phyloP scores from a whole-genome alignment of 1,140 invertebrate species.

The Cydia strobilella region DNA sequence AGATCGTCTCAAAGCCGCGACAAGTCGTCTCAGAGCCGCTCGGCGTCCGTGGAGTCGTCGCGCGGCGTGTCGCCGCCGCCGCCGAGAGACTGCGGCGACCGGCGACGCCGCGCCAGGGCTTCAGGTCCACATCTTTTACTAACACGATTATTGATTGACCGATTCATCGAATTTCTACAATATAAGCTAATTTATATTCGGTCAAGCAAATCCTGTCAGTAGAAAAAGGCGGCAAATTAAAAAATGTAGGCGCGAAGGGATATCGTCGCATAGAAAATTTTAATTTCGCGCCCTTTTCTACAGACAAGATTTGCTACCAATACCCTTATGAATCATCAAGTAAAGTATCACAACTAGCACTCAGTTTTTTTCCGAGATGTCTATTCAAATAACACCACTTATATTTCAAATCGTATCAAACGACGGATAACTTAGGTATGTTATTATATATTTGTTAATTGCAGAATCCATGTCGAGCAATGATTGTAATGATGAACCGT shows the following conservation, averaged over 20 bases:
- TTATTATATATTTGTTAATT: constrained; percentile 34
- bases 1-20: constrained; percentile 74
- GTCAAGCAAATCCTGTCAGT: too few relatives aligned
- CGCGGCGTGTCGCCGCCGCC: constrained; percentile 66
- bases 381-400: too few relatives aligned
- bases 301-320: too few relatives aligned
- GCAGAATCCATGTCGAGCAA: constrained; percentile 72
- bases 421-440: neutral
- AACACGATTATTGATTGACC: neutral
- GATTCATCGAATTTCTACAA: neutral
- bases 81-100: constrained; percentile 64
- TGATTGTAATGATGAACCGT: constrained; percentile 64
- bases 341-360: too few relatives aligned
- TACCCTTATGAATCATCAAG: too few relatives aligned
- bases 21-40: constrained; percentile 73
- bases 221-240: too few relatives aligned
- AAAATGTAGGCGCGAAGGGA: too few relatives aligned
- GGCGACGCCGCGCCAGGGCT: constrained; percentile 55
- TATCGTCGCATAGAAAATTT: too few relatives aligned
- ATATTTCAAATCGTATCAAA: neutral
- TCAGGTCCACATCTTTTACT: constrained; percentile 56
- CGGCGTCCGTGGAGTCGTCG: constrained; percentile 73
- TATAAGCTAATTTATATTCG: neutral
- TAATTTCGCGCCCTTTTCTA: too few relatives aligned
- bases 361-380: too few relatives aligned